Evolutionary conservation across 2,797 vertebrate species (phyloP).

Genomic region (Huso huso): DNA sequence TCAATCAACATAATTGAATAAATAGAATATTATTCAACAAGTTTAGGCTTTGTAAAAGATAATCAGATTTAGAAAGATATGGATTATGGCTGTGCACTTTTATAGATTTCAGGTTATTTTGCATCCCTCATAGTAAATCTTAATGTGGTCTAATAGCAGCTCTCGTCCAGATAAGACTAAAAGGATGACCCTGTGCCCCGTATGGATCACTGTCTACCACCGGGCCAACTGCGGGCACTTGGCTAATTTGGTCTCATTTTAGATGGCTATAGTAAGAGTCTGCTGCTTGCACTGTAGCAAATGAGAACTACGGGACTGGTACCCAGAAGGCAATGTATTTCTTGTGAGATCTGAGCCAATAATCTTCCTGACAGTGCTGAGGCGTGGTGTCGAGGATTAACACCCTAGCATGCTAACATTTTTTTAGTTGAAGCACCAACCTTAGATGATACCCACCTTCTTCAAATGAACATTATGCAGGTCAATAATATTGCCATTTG

Average conservation of each 20-base stretch:
- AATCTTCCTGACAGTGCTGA: not conserved
- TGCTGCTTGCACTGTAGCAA: not conserved
- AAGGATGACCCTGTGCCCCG: not conserved
- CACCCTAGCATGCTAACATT: not conserved
- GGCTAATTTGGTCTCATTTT: slow-evolving; percentile 1
- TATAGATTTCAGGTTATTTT: too few relatives aligned
- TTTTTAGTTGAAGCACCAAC: not conserved
- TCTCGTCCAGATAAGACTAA: not conserved
- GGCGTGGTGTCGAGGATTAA: not conserved
- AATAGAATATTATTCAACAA: too few relatives aligned
- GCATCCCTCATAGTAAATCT: too few relatives aligned
- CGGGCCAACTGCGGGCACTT: not conserved
- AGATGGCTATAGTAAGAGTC: not conserved
- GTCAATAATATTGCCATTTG: too few relatives aligned
- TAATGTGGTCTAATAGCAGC: too few relatives aligned
- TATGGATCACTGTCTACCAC: not conserved
- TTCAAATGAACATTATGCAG: not conserved
- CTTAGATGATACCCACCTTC: slow-evolving; percentile 3
- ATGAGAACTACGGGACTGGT: not conserved
- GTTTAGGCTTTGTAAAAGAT: too few relatives aligned
- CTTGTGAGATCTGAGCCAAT: not conserved
- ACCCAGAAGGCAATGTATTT: not conserved
- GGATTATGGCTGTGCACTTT: too few relatives aligned
- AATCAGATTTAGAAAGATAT: too few relatives aligned
- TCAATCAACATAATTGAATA: not conserved